A percentile compares a stretch with the other conserved stretches of the same genome.
Conservation (phyloP, 1,140 invertebrate species). For the Aphidius gifuensis region DNA sequence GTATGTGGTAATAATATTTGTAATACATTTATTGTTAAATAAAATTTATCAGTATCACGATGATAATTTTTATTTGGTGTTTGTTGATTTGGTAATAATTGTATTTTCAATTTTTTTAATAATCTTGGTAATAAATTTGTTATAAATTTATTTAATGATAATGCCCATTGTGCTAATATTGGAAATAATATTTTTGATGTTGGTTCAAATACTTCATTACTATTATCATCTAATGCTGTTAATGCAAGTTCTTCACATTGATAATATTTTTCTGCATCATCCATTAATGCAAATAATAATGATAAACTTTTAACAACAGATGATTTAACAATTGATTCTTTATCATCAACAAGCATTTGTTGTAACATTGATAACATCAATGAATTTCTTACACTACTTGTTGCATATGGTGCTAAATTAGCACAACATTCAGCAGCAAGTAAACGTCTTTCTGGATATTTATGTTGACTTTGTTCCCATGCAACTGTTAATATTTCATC, state of each 20-base stretch:
- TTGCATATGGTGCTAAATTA: constrained; percentile 69
- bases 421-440: constrained; percentile 73
- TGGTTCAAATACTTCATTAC: constrained; percentile 52
- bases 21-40: constrained; percentile 46
- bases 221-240: constrained; percentile 55
- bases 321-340: constrained; percentile 63
- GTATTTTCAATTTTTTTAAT: constrained; percentile 41
- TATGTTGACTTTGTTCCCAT: constrained; percentile 77
- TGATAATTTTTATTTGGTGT: constrained; percentile 39
- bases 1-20: constrained; percentile 56
- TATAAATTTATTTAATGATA: constrained; percentile 56
- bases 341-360: constrained; percentile 72
- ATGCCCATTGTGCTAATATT: constrained; percentile 64
- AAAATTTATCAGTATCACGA: constrained; percentile 39
- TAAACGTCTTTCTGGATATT: constrained; percentile 67
- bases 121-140: constrained; percentile 49
- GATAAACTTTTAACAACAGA: constrained; percentile 65
- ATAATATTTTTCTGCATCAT: constrained; percentile 68
- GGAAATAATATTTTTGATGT: constrained; percentile 55
- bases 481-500: constrained; percentile 73
- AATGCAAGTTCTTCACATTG: constrained; percentile 62
- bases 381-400: constrained; percentile 66
- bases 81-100: constrained; percentile 38
- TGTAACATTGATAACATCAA: constrained; percentile 72
- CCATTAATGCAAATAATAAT: constrained; percentile 63